These are phyloP conservation scores for Brachirus orientalis DNA, from an alignment of 2,113 vertebrate species.

Conservation along the genomic window DNA sequence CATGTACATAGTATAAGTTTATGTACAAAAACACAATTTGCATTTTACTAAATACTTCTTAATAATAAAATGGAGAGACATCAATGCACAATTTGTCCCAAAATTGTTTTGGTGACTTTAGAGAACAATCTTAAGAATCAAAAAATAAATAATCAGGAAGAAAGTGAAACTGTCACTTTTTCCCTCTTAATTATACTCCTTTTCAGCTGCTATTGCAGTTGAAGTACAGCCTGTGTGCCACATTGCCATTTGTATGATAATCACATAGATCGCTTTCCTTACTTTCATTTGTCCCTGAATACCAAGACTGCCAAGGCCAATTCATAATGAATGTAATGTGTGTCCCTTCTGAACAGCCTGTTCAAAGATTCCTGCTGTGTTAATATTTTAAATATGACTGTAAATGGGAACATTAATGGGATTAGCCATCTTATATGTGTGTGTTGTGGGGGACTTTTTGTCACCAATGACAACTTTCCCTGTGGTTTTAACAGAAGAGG, in stretches of 20 bases:
- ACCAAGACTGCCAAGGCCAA: constrained; percentile 44
- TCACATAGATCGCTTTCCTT: constrained; percentile 51
- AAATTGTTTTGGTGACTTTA: too few species aligned
- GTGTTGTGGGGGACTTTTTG: too few species aligned
- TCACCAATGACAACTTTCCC: neutral
- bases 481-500: too few species aligned
- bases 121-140: too few species aligned
- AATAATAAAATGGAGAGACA: too few species aligned
- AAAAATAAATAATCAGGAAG: too few species aligned
- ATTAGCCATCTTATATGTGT: constrained; percentile 23
- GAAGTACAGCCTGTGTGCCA: constrained; percentile 7
- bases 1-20: too few species aligned
- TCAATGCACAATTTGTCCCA: too few species aligned
- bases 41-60: too few species aligned
- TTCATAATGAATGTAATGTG: constrained; percentile 40
- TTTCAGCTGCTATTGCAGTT: neutral
- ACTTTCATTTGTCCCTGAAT: constrained; percentile 50
- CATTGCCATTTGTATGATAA: constrained; percentile 62
- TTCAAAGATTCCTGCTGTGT: constrained; percentile 35
- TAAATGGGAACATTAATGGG: constrained; percentile 23
- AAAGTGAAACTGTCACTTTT: too few species aligned
- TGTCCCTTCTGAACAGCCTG: constrained; percentile 21
- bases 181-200: neutral
- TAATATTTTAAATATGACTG: constrained; percentile 20
- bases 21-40: too few species aligned